A percentile compares a stretch with the other conserved stretches of the same genome.
These are phyloP conservation scores for Creontiades dilutus DNA, from an alignment of 2,888 invertebrate species.

Conservation along the genomic window DNA sequence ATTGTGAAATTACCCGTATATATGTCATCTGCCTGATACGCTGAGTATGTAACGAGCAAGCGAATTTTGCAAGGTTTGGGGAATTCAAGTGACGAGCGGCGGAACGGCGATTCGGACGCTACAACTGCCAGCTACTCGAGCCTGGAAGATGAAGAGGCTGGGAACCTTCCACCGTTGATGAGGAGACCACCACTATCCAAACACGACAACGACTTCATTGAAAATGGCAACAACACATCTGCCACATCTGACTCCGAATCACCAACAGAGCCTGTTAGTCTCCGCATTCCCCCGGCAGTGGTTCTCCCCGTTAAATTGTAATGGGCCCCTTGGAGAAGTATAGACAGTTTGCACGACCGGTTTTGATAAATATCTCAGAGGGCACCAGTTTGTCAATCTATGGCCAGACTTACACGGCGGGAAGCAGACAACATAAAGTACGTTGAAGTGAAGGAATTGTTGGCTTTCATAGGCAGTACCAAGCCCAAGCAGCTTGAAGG, in stretches of 20 bases:
- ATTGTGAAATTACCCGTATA: too few species aligned
- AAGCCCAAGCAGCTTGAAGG: too few species aligned
- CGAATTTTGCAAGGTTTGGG: slow-evolving; percentile 50
- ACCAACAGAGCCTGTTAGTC: slow-evolving; percentile 80
- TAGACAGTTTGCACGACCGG: too few species aligned
- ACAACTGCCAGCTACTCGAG: slow-evolving; percentile 81
- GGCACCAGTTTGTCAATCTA: too few species aligned
- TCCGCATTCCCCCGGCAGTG: slow-evolving; percentile 63
- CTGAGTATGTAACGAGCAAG: too few species aligned
- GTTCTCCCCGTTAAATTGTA: slow-evolving; percentile 59
- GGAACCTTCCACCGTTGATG: slow-evolving; percentile 75
- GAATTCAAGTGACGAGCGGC: slow-evolving; percentile 64
- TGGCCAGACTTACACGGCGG: too few species aligned
- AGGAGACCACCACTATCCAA: slow-evolving; percentile 72
- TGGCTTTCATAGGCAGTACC: too few species aligned
- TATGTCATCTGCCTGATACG: too few species aligned
- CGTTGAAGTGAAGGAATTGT: too few species aligned
- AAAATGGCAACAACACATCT: slow-evolving; percentile 74
- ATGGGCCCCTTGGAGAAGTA: not conserved
- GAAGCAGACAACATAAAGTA: too few species aligned
- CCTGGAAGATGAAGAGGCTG: slow-evolving; percentile 81
- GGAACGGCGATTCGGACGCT: slow-evolving; percentile 79
- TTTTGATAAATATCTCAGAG: too few species aligned
- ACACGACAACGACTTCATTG: slow-evolving; percentile 74
- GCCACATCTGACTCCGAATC: slow-evolving; percentile 80